Percentiles rank a stretch among this genome's conserved stretches.
Conservation (phyloP, 2,888 invertebrate species). For the Endomychus coccineus region DNA sequence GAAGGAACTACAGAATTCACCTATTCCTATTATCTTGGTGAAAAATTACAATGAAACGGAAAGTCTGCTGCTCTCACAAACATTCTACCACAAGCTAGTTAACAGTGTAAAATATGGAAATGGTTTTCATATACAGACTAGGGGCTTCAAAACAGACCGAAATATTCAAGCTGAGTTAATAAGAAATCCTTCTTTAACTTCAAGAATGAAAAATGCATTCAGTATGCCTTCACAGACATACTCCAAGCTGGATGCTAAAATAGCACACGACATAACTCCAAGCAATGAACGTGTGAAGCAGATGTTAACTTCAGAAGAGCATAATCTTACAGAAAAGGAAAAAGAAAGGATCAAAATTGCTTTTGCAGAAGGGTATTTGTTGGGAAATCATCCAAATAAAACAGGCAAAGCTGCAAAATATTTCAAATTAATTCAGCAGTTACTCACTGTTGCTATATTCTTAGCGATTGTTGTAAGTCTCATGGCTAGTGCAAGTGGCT, state of each 20-base stretch:
- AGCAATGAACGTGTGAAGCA: conserved; percentile 48
- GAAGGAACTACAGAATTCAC: conserved; percentile 27
- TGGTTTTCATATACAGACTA: conserved; percentile 55
- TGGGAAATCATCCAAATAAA: conserved; percentile 52
- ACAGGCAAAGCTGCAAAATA: conserved; percentile 51
- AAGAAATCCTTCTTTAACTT: conserved; percentile 63
- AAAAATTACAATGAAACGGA: conserved; percentile 22
- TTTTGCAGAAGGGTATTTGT: conserved; percentile 85
- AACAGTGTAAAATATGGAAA: conserved; percentile 30
- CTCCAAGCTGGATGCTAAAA: conserved; percentile 25
- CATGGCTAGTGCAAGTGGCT: conserved; percentile 65
- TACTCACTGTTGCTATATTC: conserved; percentile 65
- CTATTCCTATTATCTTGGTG: conserved; percentile 32
- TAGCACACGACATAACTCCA: conserved; percentile 18
- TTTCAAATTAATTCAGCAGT: conserved; percentile 66
- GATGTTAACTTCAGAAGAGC: conserved; percentile 47
- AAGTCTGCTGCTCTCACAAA: conserved; percentile 29
- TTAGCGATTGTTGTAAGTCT: conserved; percentile 68
- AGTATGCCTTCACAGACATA: conserved; percentile 30
- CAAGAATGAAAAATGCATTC: conserved; percentile 55
- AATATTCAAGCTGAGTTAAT: conserved; percentile 61
- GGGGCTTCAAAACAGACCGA: conserved; percentile 76
- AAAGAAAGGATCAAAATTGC: conserved; percentile 76
- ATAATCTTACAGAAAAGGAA: conserved; percentile 47
- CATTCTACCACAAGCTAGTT: conserved; percentile 35